Conservation (phyloP, 1,140 invertebrate genomes). For the Apis laboriosa region DNA sequence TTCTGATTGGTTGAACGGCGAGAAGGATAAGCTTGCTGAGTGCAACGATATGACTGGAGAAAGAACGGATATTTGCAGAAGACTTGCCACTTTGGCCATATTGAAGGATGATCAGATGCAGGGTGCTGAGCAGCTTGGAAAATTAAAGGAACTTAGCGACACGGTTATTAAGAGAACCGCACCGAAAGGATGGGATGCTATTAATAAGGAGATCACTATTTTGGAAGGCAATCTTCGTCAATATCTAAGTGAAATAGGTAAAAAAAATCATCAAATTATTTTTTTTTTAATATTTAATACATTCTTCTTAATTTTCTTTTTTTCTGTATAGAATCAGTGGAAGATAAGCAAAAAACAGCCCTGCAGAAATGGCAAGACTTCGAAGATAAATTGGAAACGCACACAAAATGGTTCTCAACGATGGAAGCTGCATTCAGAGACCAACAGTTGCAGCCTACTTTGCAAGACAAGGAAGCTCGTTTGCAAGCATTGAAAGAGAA, state of each 20-base stretch:
- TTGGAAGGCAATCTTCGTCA: conserved; percentile 85
- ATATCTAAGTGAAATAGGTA: conserved; percentile 85
- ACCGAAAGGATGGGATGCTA: conserved; percentile 86
- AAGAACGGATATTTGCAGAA: conserved; percentile 88
- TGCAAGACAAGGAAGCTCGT: conserved; percentile 90
- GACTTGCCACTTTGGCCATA: conserved; percentile 86
- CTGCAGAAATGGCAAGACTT: conserved; percentile 93
- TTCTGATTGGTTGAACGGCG: conserved; percentile 89
- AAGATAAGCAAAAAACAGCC: conserved; percentile 87
- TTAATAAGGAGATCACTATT: conserved; percentile 88
- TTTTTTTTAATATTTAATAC: background rate
- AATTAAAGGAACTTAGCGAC: conserved; percentile 85
- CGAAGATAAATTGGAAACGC: conserved; percentile 89
- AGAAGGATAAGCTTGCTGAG: conserved; percentile 88
- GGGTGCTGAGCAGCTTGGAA: conserved; percentile 87
- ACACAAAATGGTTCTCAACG: conserved; percentile 92
- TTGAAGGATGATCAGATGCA: conserved; percentile 87
- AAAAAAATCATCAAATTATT: too few species aligned
- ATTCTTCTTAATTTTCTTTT: background rate
- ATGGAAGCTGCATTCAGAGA: conserved; percentile 92
- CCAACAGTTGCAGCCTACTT: conserved; percentile 89
- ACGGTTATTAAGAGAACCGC: conserved; percentile 92
- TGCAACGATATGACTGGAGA: conserved; percentile 91
- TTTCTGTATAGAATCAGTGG: conserved; percentile 80
- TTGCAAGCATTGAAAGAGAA: conserved; percentile 88